Conservation (phyloP, 1,140 invertebrate species). For the Saccostrea echinata region DNA sequence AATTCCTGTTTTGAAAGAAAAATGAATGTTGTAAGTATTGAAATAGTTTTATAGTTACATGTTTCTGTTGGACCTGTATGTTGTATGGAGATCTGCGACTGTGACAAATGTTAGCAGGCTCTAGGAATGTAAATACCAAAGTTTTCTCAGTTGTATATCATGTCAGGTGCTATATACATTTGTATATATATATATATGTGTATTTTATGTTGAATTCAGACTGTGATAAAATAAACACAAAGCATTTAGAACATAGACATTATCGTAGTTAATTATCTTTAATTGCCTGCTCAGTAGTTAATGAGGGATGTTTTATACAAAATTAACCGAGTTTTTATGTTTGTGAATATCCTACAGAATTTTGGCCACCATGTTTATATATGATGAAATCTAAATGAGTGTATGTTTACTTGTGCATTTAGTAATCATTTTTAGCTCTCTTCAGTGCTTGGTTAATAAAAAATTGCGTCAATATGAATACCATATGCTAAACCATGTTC, state of each 20-base stretch:
- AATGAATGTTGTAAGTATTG: too few relatives aligned
- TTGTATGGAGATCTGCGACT: neutral
- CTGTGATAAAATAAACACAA: constrained; percentile 22
- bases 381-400: too few relatives aligned
- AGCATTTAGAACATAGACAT: neutral
- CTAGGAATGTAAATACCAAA: neutral
- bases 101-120: neutral
- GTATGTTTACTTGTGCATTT: too few relatives aligned
- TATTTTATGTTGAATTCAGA: constrained; percentile 24
- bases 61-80: neutral
- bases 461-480: too few relatives aligned
- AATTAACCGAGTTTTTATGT: too few relatives aligned
- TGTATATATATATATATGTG: neutral
- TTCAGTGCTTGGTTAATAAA: too few relatives aligned
- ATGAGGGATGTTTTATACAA: too few relatives aligned
- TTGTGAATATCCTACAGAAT: too few relatives aligned
- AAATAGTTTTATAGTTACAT: neutral
- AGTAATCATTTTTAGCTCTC: too few relatives aligned
- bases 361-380: too few relatives aligned
- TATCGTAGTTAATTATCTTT: neutral
- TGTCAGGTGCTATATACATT: constrained; percentile 6
- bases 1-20: neutral
- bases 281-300: too few relatives aligned
- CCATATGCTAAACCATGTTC: too few relatives aligned
- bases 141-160: constrained; percentile 6